Base-by-base conservation (phyloP, 1,140 invertebrate species). In the Galleria mellonella region DNA sequence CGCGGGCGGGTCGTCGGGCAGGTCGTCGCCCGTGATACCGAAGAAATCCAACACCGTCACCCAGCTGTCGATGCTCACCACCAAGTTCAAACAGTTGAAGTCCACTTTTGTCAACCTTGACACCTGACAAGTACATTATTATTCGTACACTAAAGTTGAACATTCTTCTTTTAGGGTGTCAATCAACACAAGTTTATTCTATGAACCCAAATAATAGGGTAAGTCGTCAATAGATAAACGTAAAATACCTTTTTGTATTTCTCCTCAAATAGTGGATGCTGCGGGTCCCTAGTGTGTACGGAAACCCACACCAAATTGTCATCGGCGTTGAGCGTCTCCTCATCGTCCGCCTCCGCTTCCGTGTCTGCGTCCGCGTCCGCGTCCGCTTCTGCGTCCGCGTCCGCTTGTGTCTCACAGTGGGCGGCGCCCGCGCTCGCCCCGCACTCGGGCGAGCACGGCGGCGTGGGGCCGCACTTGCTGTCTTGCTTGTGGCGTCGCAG, bases 41-140 rank as follows among this genome's bases (percentile, higher is more conserved):
- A 98, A 94, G 73, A 98, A 98, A 78, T 98, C 96, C 8, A 98
- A 88, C 7, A 98, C 91, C 2, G 97, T 92, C 51, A 97, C 94
- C 97, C 96, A 98, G 13, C 96, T 96, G 69, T 97, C 92, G 1
- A 97, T 92, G 72, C 95, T 98, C 13, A 98, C 90, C 8, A 95
- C 92, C 23, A 97, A 87, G 69, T 98, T 96, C 32, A 99, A 81
- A 59, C 94, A 93, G 72, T 96, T 98, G 72, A 98, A 97, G 72
- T 98, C 93, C 4, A 98, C 91, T 42, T 88, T 89, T 1, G 90
- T 86, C 41, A 67, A 41, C 46, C 75, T 83, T 0, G 62, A 68
- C 15, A 87, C 67, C 82, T 87, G 44, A n/a, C n/a, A n/a, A n/a
- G n/a, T n/a, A 6, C 39, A 32, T 33, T 9, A 12, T n/a, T n/a